Base-by-base conservation (phyloP, 1,140 invertebrate species). In the Bombus confusus region DNA sequence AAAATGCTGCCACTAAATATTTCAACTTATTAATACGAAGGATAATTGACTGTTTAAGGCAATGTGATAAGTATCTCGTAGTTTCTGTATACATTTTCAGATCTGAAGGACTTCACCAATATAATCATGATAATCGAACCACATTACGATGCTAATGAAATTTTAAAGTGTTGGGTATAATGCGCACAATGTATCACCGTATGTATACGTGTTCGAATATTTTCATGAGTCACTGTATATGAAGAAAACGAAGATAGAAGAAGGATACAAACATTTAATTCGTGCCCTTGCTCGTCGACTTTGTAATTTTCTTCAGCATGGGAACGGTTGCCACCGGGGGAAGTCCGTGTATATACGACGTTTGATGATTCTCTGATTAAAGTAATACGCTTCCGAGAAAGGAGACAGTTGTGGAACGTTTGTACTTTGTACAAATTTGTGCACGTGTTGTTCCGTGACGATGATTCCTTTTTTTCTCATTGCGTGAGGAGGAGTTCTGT, bases 251-350 rank as follows among this genome's bases (percentile, higher is more conserved):
- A 62, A n/a, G 34, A 15, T 12, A 28, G 37, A 28, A 69, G 22
- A 34, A 22, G 34, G 66, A 62, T 62, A n/a, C 59, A 62, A 62
- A 62, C 34, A 28, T 59, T 77, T 62, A 62, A 62, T 77, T 77
- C 28, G 10, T 31, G 4, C 37, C n/a, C 59, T 77, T 31, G 37
- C 12, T 37, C 52, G 37, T n/a, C 28, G 28, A 31, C 41, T 62
- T n/a, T 3, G 75, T 77, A 77, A 77, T 77, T 77, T 77, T 59
- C 57, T 41, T n/a, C 12, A n/a, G 57, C 37, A 41, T 77, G 75
- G 57, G 37, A 77, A 62, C 31, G 22, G 34, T 9, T 74, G 39
- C 28, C 15, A 31, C 5, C 2, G 28, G 28, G 28, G 10, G 31
- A 34, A n/a, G 64, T n/a, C 31, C 15, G 18, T 34, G 2, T 47